phyloP scores from a whole-genome alignment of 2,113 vertebrate species.

The Cynocephalus volans region DNA sequence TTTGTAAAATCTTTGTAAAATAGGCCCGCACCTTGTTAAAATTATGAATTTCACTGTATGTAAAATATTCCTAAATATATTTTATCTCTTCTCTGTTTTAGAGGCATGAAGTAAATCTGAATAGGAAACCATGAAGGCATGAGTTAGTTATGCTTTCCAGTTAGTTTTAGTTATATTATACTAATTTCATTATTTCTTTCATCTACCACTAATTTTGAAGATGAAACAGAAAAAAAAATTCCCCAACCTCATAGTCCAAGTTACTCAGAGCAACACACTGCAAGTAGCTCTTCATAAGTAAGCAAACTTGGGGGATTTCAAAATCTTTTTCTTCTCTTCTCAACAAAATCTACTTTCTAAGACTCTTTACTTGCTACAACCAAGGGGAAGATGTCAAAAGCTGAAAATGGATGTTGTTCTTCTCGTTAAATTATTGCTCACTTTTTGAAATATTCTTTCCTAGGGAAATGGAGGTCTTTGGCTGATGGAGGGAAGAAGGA shows the following conservation, averaged over 20 bases:
- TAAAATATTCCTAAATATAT: neutral
- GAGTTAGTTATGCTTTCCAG: neutral
- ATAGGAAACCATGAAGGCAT: neutral
- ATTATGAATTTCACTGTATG: neutral
- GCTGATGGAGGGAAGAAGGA: neutral
- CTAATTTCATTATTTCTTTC: neutral
- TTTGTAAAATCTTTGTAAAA: neutral
- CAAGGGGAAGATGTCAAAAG: neutral
- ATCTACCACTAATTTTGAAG: neutral
- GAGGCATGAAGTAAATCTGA: neutral
- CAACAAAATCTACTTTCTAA: neutral
- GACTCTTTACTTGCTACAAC: neutral
- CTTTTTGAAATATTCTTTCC: neutral
- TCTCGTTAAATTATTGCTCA: neutral
- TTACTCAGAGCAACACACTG: neutral
- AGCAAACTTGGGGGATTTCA: neutral
- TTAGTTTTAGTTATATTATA: neutral
- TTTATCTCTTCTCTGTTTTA: neutral
- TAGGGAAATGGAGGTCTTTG: neutral
- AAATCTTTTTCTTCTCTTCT: neutral
- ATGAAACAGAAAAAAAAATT: neutral
- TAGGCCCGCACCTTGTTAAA: neutral
- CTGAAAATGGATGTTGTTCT: neutral
- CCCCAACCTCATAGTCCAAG: neutral
- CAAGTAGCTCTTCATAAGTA: neutral